Evolutionary conservation across 1,140 invertebrate genomes (phyloP), one percentile per base, ranked within the genome.

Genomic region (Habropoda laboriosa): DNA sequence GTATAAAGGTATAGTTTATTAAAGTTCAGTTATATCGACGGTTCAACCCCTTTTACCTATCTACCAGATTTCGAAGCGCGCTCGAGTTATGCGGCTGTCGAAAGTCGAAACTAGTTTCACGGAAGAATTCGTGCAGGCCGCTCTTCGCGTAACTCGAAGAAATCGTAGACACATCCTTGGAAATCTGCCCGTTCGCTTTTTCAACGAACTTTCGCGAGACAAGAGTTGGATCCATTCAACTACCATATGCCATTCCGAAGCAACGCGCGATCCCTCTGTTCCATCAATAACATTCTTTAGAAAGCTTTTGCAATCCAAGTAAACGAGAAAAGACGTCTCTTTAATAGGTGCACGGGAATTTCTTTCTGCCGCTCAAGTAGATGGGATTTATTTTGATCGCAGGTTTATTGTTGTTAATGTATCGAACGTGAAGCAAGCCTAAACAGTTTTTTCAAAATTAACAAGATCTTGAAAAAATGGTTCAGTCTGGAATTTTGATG

Each of bases 91-190:
- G 71, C 57, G 79, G 71, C 75, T 80, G 82, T 85, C 82, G 71
- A 77, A 79, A 87, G 79, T 87, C 73, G 72, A 77, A 86, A 86
- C 77, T 86, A 86, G 81, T 86, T 86, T 83, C 49, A 32, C 47
- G 67, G 38, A 79, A 40, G 75, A 72, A 64, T 85, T 79, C 24
- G 58, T 40, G 21, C 35, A 71, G 35, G 35, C 18, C 40, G 68
- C 30, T n/a, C n/a, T n/a, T n/a, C 30, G 38, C 32, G 61, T 35
- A 45, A 45, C 2, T 4, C 18, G 42, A 74, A 70, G 40, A 68
- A 75, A 77, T 32, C 64, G 72, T 53, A 49, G 63, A 72, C 70
- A 66, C 38, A 77, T 79, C 71, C 72, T 86, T 80, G 83, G 80
- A 86, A 73, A 72, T 83, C 53, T 82, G 80, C 72, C 77, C 58